These are phyloP conservation scores for Amazona guildingii DNA, from an alignment of 2,113 vertebrate species.

Conservation along the genomic window DNA sequence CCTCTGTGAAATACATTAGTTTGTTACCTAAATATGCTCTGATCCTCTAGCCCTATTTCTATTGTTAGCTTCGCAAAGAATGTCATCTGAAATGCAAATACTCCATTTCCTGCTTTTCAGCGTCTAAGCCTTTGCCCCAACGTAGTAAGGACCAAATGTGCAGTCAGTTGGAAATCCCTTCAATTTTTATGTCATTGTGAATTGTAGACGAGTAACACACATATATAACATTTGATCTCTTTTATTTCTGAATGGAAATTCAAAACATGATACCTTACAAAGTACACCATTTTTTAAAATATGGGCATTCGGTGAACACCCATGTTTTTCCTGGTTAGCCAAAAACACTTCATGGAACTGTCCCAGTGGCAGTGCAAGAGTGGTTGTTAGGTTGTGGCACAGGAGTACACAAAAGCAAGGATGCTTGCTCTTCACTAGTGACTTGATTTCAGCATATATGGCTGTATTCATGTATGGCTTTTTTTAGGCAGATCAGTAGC, in stretches of 20 bases:
- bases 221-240: not conserved
- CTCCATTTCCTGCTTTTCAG: not conserved
- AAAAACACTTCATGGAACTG: not conserved
- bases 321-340: not conserved
- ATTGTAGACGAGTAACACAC: not conserved
- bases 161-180: not conserved
- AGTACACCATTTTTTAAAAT: not conserved
- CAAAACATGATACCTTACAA: not conserved
- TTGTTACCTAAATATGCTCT: not conserved
- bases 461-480: not conserved
- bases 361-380: accelerated
- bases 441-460: not conserved
- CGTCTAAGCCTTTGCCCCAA: not conserved
- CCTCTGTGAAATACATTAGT: not conserved
- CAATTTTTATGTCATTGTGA: not conserved
- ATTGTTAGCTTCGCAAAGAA: not conserved
- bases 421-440: not conserved
- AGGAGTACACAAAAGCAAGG: not conserved
- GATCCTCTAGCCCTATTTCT: not conserved
- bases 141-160: not conserved
- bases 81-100: not conserved
- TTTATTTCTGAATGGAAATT: not conserved
- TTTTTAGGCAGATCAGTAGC: not conserved
- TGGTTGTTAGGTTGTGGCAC: not conserved
- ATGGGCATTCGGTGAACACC: not conserved